Evolutionary conservation across 2,888 invertebrate genomes (phyloP), one percentile per base, ranked within the genome.

Genomic region (Anaspis maculata): DNA sequence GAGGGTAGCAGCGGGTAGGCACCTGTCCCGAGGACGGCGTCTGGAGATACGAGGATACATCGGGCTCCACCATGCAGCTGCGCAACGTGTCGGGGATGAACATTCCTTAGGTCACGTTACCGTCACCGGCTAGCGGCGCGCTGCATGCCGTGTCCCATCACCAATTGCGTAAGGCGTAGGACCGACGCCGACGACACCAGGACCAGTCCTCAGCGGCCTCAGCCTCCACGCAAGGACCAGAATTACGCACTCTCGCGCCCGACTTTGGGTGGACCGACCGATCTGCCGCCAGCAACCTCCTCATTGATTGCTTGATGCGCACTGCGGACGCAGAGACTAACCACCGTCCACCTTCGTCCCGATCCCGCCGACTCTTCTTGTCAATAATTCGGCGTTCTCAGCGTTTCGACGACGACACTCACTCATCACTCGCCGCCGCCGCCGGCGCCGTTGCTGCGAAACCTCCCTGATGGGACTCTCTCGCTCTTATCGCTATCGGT

Each of bases 11-110:
- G 70, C 70, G 61, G 60, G 61, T 63, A 64, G 63, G 75, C 78
- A 88, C 88, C 88, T 89, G 88, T 81, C 88, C 87, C 75, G 88
- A 85, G 75, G 88, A 87, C 76, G 88, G 87, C 74, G 88, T 86
- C 78, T 88, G 88, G 66, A 88, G 82, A 77, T 88, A 89, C 69
- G 87, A 86, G 70, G 88, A 85, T 71, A 88, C 88, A 84, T 88
- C 88, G 71, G 81, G 81, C 81, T 88, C 88, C 80, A 88, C 87
- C 88, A 88, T 88, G 79, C 87, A 88, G 84, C 86, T 86, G 76
- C 87, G 82, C 74, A 87, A 76, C 61, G 86, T 82, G 72, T 88
- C 88, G 73, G 88, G 88, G 78, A 88, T 87, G 76, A 88, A 88
- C 88, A 88, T 88, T 70, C 71, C 72, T 69, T 64, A 61, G 56